Conservation (phyloP, 1,140 invertebrate species). For the Euglossa dilemma region DNA sequence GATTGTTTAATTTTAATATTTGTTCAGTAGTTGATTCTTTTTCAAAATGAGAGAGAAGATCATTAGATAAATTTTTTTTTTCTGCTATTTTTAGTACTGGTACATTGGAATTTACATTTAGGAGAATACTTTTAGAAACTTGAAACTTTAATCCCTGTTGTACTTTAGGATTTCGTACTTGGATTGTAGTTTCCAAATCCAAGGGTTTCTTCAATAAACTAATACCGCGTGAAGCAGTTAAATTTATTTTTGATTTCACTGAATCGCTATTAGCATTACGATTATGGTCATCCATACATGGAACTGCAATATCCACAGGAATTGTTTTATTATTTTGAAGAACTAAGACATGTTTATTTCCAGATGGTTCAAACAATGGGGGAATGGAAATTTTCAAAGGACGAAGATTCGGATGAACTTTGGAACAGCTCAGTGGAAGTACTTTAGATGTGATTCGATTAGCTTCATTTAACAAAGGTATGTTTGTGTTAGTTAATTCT, state of each 20-base stretch:
- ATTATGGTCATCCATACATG: not conserved
- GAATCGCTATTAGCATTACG: not conserved
- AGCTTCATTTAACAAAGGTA: slow-evolving; percentile 7
- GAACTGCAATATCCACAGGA: slow-evolving; percentile 51
- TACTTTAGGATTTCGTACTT: not conserved
- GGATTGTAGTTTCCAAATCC: not conserved
- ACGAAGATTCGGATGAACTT: slow-evolving; percentile 59
- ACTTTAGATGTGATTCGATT: slow-evolving; percentile 31
- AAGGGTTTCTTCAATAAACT: slow-evolving; percentile 66
- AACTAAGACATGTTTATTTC: slow-evolving; percentile 69
- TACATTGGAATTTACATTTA: slow-evolving; percentile 67
- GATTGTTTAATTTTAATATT: slow-evolving; percentile 11
- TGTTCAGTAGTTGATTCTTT: not conserved
- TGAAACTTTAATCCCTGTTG: slow-evolving; percentile 43
- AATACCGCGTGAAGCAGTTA: slow-evolving; percentile 27
- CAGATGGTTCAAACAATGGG: slow-evolving; percentile 54
- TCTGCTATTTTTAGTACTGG: slow-evolving; percentile 72
- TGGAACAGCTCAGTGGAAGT: slow-evolving; percentile 28
- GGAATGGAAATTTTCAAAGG: slow-evolving; percentile 75
- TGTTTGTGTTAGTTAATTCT: not conserved
- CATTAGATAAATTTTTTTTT: not conserved
- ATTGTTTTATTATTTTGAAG: slow-evolving; percentile 72
- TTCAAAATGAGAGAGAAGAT: not conserved
- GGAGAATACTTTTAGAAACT: slow-evolving; percentile 66
- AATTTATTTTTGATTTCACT: slow-evolving; percentile 6